Conservation (phyloP, 2,113 vertebrate genomes). For the Tetrax tetrax region DNA sequence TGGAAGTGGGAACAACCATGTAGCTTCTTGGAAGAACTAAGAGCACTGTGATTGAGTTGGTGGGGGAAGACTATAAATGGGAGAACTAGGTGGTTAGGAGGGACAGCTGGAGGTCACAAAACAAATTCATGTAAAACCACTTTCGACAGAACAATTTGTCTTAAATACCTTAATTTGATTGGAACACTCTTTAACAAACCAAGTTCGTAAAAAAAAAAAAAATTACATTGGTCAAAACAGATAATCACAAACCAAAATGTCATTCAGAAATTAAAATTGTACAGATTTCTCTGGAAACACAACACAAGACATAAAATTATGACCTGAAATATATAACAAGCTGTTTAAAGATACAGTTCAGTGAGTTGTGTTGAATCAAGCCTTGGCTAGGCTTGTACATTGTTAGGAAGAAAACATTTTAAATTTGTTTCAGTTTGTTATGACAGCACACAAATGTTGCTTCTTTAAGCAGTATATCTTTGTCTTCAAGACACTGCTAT, state of each 20-base stretch:
- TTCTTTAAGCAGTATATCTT: background rate
- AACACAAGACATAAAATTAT: background rate
- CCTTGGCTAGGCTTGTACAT: background rate
- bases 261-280: background rate
- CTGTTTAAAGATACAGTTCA: background rate
- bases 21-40: background rate
- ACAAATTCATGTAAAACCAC: background rate
- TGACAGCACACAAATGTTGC: background rate
- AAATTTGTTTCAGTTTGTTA: background rate
- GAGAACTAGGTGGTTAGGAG: fast-evolving
- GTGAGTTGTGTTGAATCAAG: background rate
- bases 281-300: background rate
- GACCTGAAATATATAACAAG: background rate
- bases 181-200: background rate
- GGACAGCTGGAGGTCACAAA: background rate
- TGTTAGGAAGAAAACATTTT: constrained; percentile 3
- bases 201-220: background rate
- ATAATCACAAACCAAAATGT: background rate
- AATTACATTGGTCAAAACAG: background rate
- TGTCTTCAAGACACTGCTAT: background rate
- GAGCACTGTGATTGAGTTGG: background rate
- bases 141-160: background rate
- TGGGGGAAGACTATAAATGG: background rate
- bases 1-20: background rate
- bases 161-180: background rate